A percentile compares a stretch with the other conserved stretches of the same genome.
phyloP scores from a whole-genome alignment of 2,113 vertebrate genomes.

The Lophochroa leadbeateri region DNA sequence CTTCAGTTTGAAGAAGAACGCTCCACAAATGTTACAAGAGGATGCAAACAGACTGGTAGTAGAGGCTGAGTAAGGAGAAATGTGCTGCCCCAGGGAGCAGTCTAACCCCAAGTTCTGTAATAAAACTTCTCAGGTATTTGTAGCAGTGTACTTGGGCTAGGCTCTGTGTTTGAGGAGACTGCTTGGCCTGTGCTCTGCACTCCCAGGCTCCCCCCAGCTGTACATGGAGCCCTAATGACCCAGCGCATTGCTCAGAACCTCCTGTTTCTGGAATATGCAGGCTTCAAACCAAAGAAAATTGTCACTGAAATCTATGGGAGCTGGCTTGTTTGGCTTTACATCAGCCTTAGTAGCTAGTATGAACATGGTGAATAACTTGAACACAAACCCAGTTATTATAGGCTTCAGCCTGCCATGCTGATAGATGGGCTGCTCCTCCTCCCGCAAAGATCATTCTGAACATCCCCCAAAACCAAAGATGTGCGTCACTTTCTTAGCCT shows the following conservation, averaged over 20 bases:
- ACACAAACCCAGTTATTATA: background rate
- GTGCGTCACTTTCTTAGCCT: background rate
- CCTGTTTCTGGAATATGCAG: background rate
- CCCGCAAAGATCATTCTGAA: background rate
- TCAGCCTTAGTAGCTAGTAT: background rate
- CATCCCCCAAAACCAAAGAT: background rate
- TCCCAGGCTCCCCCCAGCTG: background rate
- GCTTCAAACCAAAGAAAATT: background rate
- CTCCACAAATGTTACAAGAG: background rate
- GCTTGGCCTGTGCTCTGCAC: background rate
- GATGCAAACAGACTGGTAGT: background rate
- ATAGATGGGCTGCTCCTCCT: background rate
- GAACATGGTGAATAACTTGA: background rate
- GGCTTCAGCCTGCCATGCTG: background rate
- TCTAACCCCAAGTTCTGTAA: background rate
- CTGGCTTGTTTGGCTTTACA: background rate
- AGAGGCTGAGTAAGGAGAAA: background rate
- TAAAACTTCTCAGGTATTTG: background rate
- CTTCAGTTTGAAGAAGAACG: background rate
- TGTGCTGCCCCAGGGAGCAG: background rate
- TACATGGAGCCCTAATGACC: background rate
- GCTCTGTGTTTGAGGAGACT: background rate
- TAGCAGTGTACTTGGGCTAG: background rate
- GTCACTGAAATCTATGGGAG: background rate
- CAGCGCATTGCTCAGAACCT: background rate